Percentiles rank a stretch among this genome's conserved stretches.
phyloP scores from a whole-genome alignment of 2,113 vertebrate genomes.

The Diglossa brunneiventris region DNA sequence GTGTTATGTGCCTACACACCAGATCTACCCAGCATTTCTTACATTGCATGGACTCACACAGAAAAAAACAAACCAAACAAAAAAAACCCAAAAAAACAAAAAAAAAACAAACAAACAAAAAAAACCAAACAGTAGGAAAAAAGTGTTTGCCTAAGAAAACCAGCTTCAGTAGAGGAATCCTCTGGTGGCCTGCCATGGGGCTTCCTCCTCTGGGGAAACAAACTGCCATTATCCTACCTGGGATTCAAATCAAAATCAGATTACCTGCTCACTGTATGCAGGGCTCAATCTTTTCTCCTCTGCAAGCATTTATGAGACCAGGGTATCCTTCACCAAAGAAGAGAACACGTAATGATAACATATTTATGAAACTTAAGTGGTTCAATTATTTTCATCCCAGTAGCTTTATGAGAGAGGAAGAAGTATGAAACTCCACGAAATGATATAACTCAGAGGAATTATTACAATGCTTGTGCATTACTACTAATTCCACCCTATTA shows the following conservation, averaged over 20 bases:
- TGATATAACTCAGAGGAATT: slow-evolving; percentile 64
- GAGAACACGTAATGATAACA: slow-evolving; percentile 23
- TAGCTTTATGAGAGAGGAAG: slow-evolving; percentile 51
- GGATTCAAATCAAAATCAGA: background rate
- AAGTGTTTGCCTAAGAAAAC: background rate
- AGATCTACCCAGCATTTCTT: background rate
- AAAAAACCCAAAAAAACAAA: background rate
- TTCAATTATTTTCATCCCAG: slow-evolving; percentile 46
- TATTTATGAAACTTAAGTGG: slow-evolving; percentile 46
- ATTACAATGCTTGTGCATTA: slow-evolving; percentile 59
- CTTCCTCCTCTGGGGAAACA: background rate
- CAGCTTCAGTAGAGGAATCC: background rate
- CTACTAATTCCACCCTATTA: slow-evolving; percentile 72
- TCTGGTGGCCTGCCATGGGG: background rate
- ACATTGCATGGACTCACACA: accelerated
- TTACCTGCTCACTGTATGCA: background rate
- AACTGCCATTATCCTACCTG: background rate
- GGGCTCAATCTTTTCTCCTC: background rate
- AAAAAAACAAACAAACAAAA: no score
- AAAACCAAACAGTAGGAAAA: background rate
- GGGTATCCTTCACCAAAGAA: background rate
- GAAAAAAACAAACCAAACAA: background rate
- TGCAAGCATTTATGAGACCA: background rate
- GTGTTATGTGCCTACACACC: no score
- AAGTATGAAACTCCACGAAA: slow-evolving; percentile 56